Evolutionary conservation across 2,797 vertebrate genomes (phyloP).

Genomic region (Syndactyla subalaris): DNA sequence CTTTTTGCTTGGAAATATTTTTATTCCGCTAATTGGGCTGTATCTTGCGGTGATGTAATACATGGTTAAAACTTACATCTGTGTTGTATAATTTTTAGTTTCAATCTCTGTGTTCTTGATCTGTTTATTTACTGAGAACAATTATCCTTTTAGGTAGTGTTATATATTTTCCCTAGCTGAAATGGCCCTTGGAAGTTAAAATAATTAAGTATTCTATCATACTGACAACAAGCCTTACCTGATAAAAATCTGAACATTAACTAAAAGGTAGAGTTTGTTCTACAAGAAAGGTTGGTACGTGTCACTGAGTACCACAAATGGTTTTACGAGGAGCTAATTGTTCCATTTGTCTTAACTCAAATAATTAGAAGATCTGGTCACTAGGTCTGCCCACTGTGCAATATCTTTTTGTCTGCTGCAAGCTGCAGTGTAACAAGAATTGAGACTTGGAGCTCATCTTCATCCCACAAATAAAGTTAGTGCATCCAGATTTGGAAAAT

Average conservation of each 20-base stretch:
- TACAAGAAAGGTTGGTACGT: constrained; percentile 16
- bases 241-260: constrained; percentile 22
- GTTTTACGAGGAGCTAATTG: constrained; percentile 32
- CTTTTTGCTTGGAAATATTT: background rate
- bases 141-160: constrained; percentile 1
- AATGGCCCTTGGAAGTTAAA: constrained; percentile 18
- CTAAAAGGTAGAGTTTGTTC: background rate
- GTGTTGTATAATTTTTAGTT: constrained; percentile 14
- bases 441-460: constrained; percentile 52
- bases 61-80: background rate
- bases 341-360: constrained; percentile 41
- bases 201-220: constrained; percentile 48
- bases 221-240: background rate
- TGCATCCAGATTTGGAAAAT: constrained; percentile 71
- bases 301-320: constrained; percentile 22
- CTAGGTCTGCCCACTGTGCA: background rate
- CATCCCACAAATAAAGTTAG: constrained; percentile 69
- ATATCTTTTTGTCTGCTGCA: background rate
- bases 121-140: constrained; percentile 27
- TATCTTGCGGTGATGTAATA: background rate
- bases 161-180: constrained; percentile 32
- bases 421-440: constrained; percentile 43
- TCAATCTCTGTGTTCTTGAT: background rate
- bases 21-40: constrained; percentile 30
- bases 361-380: constrained; percentile 47